These are phyloP conservation scores for Hestina assimilis DNA, from an alignment of 1,140 invertebrate species.

Conservation along the genomic window DNA sequence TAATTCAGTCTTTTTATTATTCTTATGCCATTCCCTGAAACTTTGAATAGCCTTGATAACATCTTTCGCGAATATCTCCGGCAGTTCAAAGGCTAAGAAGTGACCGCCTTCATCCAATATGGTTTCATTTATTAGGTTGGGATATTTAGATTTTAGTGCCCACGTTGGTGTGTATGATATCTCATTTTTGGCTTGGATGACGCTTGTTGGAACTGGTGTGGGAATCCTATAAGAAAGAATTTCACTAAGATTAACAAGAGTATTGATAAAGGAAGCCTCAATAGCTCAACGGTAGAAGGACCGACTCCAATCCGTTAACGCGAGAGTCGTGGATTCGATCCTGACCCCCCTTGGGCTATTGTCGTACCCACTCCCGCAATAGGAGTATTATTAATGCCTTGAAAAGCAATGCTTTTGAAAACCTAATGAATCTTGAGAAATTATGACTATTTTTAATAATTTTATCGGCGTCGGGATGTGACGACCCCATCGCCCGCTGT, in stretches of 20 bases:
- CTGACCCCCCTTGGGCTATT: too few species aligned
- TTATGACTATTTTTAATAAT: too few species aligned
- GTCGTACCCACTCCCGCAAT: too few species aligned
- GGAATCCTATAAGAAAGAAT: conserved; percentile 61
- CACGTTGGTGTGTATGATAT: conserved; percentile 71
- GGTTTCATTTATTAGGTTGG: conserved; percentile 79
- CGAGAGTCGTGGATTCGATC: too few species aligned
- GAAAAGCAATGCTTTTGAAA: too few species aligned
- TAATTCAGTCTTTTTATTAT: conserved; percentile 47
- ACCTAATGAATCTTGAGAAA: too few species aligned
- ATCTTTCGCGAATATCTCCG: conserved; percentile 81
- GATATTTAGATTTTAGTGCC: conserved; percentile 72
- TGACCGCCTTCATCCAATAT: conserved; percentile 83
- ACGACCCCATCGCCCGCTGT: too few species aligned
- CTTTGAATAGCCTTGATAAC: conserved; percentile 45
- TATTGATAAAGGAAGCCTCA: too few species aligned
- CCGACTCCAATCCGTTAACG: too few species aligned
- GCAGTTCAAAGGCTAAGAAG: conserved; percentile 87
- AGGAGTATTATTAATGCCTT: too few species aligned
- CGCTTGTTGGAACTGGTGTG: conserved; percentile 78
- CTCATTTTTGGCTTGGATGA: conserved; percentile 80
- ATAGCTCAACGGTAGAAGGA: too few species aligned
- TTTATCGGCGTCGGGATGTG: too few species aligned
- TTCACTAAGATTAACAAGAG: background rate
- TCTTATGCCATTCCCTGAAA: conserved; percentile 44